Conservation (phyloP, 1,140 invertebrate genomes). For the Pseudomyrmex flavicornis region DNA sequence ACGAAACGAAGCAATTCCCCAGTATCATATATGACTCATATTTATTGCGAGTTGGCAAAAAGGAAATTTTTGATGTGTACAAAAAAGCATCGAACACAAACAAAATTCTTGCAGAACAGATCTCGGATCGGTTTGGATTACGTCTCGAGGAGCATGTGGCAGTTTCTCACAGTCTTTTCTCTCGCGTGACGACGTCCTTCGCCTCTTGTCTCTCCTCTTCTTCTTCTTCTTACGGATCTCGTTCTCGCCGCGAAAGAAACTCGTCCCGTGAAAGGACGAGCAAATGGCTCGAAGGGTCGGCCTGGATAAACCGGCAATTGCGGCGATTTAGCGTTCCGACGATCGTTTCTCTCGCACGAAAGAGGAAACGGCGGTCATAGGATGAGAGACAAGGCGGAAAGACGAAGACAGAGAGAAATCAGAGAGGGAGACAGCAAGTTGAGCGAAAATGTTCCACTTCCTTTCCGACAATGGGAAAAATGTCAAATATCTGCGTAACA, state of each 20-base stretch:
- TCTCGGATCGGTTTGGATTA: conserved; percentile 37
- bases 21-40: too few relatives aligned
- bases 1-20: too few relatives aligned
- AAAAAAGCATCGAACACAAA: neutral
- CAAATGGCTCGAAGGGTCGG: conserved; percentile 17
- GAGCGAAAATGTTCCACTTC: too few relatives aligned
- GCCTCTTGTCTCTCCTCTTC: conserved; percentile 15
- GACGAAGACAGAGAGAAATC: neutral
- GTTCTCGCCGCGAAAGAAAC: conserved; percentile 25
- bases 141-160: conserved; percentile 30
- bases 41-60: too few relatives aligned
- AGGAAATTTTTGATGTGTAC: neutral
- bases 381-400: neutral
- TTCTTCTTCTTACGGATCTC: conserved; percentile 16
- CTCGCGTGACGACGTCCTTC: conserved; percentile 46
- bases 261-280: conserved; percentile 42
- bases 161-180: conserved; percentile 62
- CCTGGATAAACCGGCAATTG: neutral
- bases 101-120: neutral
- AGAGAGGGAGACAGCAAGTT: too few relatives aligned
- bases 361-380: conserved; percentile 26
- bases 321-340: conserved; percentile 39
- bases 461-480: too few relatives aligned
- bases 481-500: too few relatives aligned
- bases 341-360: conserved; percentile 27